These are phyloP conservation scores for Hirtodrosophila duncani DNA, from an alignment of 2,888 invertebrate species.

Conservation along the genomic window DNA sequence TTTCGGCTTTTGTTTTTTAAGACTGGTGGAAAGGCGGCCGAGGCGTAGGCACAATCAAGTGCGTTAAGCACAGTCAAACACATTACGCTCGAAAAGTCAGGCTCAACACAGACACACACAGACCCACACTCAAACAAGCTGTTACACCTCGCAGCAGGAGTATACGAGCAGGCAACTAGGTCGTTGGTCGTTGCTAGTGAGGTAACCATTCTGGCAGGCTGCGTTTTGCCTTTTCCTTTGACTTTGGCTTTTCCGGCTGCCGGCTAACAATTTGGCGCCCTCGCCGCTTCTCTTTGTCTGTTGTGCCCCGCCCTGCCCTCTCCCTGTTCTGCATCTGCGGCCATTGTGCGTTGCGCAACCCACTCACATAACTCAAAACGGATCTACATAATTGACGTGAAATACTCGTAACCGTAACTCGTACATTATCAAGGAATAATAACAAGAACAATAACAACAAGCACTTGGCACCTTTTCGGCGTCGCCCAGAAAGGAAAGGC, in stretches of 20 bases:
- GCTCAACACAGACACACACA: conserved; percentile 6
- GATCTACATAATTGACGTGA: conserved; percentile 67
- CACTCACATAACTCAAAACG: conserved; percentile 63
- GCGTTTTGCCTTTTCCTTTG: conserved; percentile 10
- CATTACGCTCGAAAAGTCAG: conserved; percentile 29
- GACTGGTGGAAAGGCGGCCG: conserved; percentile 13
- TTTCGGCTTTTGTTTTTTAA: conserved; percentile 1
- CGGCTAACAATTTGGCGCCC: no score
- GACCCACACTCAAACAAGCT: conserved; percentile 29
- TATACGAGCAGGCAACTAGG: conserved; percentile 1
- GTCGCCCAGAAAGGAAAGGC: background rate
- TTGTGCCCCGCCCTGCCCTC: background rate
- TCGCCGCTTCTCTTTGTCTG: no score
- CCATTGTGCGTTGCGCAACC: conserved; percentile 7
- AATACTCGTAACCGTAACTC: conserved; percentile 50
- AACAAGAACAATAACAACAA: conserved; percentile 27
- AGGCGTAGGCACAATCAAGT: conserved; percentile 15
- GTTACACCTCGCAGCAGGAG: conserved; percentile 28
- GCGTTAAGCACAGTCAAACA: conserved; percentile 31
- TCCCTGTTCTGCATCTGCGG: background rate
- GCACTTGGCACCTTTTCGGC: conserved; percentile 34
- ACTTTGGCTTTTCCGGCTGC: background rate
- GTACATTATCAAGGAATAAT: conserved; percentile 40
- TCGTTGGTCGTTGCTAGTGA: background rate
- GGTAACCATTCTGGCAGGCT: conserved; percentile 7